Percentiles rank a stretch among this genome's conserved stretches.
Conservation (phyloP, 2,797 vertebrate genomes). For the Acanthurus lineatus region DNA sequence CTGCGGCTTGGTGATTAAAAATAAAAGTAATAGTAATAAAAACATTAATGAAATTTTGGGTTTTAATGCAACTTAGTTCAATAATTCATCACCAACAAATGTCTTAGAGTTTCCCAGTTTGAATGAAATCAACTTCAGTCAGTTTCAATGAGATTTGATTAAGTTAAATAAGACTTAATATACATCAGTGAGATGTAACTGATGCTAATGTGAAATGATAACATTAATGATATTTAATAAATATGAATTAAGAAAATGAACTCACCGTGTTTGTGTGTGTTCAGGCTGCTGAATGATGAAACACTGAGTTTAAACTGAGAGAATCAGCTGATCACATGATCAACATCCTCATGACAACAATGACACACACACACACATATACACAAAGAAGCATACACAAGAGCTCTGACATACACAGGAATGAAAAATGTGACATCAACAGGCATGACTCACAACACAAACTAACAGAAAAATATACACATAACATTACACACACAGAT, state of each 20-base stretch:
- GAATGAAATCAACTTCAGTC: background rate
- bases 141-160: no score
- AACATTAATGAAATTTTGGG: no score
- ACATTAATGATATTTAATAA: background rate
- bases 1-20: no score
- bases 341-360: conserved; percentile 28
- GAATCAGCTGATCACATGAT: conserved; percentile 68
- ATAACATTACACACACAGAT: no score
- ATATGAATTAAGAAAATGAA: conserved; percentile 15
- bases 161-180: no score
- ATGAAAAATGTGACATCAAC: no score
- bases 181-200: no score
- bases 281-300: conserved; percentile 32
- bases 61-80: background rate
- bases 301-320: conserved; percentile 1
- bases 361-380: background rate
- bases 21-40: no score
- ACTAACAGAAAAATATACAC: background rate
- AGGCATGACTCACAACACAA: background rate
- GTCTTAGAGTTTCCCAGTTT: no score
- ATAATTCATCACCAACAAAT: background rate
- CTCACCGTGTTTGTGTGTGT: conserved; percentile 42
- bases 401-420: background rate
- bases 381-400: background rate
- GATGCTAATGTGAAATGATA: no score